phyloP scores from a whole-genome alignment of 1,140 invertebrate genomes.

The Ectropis grisescens region DNA sequence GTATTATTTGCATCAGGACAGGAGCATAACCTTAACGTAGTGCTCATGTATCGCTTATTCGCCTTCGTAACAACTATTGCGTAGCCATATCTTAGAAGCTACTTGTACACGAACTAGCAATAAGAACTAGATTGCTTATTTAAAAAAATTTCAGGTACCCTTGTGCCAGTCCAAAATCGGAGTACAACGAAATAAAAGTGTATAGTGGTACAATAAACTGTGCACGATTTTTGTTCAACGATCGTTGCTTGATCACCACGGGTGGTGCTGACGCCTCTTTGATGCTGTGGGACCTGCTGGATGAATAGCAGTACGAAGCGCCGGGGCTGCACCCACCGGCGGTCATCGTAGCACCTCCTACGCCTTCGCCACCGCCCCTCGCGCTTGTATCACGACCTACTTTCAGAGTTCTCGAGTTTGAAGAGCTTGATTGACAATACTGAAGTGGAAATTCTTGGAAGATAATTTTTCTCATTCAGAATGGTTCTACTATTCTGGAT shows the following conservation, averaged over 20 bases:
- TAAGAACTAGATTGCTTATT: too few relatives aligned
- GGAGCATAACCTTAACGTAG: too few relatives aligned
- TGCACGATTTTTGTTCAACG: slow-evolving; percentile 87
- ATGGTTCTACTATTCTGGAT: too few relatives aligned
- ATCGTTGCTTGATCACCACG: slow-evolving; percentile 88
- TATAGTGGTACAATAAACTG: slow-evolving; percentile 90
- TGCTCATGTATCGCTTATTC: too few relatives aligned
- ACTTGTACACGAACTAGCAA: too few relatives aligned
- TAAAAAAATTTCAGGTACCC: slow-evolving; percentile 84
- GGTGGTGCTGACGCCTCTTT: slow-evolving; percentile 93
- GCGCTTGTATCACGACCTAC: slow-evolving; percentile 20
- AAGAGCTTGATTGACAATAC: slow-evolving; percentile 42
- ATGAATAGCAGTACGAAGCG: slow-evolving; percentile 73
- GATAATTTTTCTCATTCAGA: too few relatives aligned
- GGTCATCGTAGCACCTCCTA: slow-evolving; percentile 48
- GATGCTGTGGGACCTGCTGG: slow-evolving; percentile 92
- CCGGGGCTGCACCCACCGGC: slow-evolving; percentile 39
- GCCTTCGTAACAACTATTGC: too few relatives aligned
- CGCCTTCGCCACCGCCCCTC: slow-evolving; percentile 40
- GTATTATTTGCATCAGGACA: too few relatives aligned
- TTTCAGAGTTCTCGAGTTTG: slow-evolving; percentile 48
- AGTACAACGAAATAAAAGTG: slow-evolving; percentile 89
- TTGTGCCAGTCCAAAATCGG: slow-evolving; percentile 85
- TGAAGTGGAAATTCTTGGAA: neutral
- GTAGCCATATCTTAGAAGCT: too few relatives aligned